phyloP scores from a whole-genome alignment of 2,113 vertebrate genomes.

The Eptatretus burgeri region DNA sequence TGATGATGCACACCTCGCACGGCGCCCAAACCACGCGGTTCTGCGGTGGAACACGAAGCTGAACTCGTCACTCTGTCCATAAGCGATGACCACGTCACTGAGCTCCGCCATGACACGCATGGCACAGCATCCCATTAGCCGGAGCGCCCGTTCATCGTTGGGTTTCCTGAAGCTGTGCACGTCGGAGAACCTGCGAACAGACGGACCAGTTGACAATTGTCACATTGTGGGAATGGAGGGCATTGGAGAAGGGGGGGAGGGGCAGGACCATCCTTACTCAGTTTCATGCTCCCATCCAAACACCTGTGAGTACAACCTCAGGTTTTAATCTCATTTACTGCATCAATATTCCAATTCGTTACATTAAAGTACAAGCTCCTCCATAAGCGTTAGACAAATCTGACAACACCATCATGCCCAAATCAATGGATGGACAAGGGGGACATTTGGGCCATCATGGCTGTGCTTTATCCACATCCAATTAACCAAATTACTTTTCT shows the following conservation, averaged over 20 bases:
- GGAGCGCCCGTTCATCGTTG: conserved; percentile 52
- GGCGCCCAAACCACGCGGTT: conserved; percentile 67
- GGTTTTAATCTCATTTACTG: too few relatives aligned
- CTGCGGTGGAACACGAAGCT: conserved; percentile 77
- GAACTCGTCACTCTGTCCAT: conserved; percentile 89
- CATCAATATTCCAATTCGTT: too few relatives aligned
- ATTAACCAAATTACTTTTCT: too few relatives aligned
- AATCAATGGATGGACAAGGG: too few relatives aligned
- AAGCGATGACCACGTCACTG: conserved; percentile 52
- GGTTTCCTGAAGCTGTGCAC: conserved; percentile 58
- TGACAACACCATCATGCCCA: too few relatives aligned
- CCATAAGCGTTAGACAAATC: too few relatives aligned
- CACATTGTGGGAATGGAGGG: neutral
- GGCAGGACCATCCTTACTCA: too few relatives aligned
- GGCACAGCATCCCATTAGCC: conserved; percentile 50
- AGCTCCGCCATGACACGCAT: conserved; percentile 60
- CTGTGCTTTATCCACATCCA: too few relatives aligned
- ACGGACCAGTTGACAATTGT: neutral
- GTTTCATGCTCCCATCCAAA: too few relatives aligned
- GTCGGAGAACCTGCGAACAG: conserved; percentile 39
- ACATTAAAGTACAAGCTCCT: too few relatives aligned
- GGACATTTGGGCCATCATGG: too few relatives aligned
- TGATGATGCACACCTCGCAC: conserved; percentile 43
- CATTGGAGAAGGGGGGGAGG: neutral
- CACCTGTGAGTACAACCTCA: too few relatives aligned